Evolutionary conservation across 1,140 invertebrate genomes (phyloP).

Genomic region (Drosophila auraria): DNA sequence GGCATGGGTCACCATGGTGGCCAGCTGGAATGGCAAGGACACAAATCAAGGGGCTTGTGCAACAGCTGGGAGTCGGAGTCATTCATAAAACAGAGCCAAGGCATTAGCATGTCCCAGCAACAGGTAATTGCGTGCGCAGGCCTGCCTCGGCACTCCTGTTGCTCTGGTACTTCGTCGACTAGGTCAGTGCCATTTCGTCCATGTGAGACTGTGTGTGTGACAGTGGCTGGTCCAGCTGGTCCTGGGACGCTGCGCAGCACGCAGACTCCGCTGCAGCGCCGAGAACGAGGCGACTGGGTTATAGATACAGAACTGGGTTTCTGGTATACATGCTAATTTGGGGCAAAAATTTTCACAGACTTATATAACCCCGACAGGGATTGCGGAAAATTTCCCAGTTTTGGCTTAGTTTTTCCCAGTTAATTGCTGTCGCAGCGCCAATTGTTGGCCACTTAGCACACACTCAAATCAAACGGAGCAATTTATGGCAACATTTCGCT

Average conservation of each 20-base stretch:
- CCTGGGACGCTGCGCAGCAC: conserved; percentile 72
- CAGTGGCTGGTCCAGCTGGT: conserved; percentile 55
- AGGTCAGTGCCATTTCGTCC: conserved; percentile 73
- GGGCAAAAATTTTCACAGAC: conserved; percentile 74
- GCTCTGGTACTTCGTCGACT: conserved; percentile 49
- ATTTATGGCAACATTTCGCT: conserved; percentile 46
- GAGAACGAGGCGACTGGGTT: conserved; percentile 62
- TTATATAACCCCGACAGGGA: conserved; percentile 65
- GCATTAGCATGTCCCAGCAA: conserved; percentile 54
- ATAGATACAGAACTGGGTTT: conserved; percentile 82
- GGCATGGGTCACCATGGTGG: conserved; percentile 79
- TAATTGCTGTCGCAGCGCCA: conserved; percentile 27
- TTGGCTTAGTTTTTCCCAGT: conserved; percentile 7
- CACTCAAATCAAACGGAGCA: conserved; percentile 67
- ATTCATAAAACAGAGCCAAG: conserved; percentile 57
- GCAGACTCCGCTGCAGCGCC: conserved; percentile 81
- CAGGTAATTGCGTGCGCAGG: conserved; percentile 78
- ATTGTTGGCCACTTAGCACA: conserved; percentile 60
- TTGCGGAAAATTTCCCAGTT: conserved; percentile 38
- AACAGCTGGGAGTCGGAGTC: conserved; percentile 50
- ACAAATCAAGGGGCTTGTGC: conserved; percentile 47
- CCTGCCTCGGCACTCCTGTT: conserved; percentile 19
- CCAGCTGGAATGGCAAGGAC: conserved; percentile 59
- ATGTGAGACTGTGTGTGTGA: neutral
- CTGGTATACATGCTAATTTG: conserved; percentile 81